phyloP scores from a whole-genome alignment of 2,797 vertebrate genomes.

The Propithecus perrieri region DNA sequence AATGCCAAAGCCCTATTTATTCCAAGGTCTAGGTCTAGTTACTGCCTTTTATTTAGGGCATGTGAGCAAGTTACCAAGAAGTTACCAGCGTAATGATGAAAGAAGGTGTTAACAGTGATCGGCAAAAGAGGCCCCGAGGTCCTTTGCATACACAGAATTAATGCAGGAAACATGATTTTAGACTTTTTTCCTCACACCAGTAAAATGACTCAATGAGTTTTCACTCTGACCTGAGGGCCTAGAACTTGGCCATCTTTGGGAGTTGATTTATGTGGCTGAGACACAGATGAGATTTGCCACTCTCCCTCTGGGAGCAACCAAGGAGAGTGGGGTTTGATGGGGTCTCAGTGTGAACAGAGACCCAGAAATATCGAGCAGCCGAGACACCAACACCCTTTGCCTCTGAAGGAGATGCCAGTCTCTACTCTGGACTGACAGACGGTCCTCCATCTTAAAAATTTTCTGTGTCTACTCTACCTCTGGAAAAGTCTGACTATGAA shows the following conservation, averaged over 20 bases:
- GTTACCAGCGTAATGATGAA: not conserved
- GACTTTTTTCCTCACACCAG: not conserved
- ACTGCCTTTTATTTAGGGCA: not conserved
- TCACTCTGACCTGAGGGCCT: not conserved
- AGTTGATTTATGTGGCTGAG: not conserved
- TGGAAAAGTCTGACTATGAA: not conserved
- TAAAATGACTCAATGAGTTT: not conserved
- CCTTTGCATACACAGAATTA: not conserved
- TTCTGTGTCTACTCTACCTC: not conserved
- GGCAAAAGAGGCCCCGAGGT: not conserved
- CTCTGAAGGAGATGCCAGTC: not conserved
- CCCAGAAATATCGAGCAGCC: not conserved
- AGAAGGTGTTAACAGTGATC: not conserved
- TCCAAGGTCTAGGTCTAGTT: not conserved
- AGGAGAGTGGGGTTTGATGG: too few species aligned
- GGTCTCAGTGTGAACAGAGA: accelerated
- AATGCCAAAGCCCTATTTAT: not conserved
- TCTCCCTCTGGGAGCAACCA: not conserved
- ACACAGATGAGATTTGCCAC: not conserved
- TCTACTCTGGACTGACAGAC: not conserved
- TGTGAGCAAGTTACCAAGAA: not conserved
- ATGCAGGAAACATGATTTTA: not conserved
- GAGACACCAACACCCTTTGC: not conserved
- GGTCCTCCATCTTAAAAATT: not conserved
- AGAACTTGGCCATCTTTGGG: not conserved